phyloP scores from a whole-genome alignment of 2,113 vertebrate genomes.

The Chloropsis cyanopogon region DNA sequence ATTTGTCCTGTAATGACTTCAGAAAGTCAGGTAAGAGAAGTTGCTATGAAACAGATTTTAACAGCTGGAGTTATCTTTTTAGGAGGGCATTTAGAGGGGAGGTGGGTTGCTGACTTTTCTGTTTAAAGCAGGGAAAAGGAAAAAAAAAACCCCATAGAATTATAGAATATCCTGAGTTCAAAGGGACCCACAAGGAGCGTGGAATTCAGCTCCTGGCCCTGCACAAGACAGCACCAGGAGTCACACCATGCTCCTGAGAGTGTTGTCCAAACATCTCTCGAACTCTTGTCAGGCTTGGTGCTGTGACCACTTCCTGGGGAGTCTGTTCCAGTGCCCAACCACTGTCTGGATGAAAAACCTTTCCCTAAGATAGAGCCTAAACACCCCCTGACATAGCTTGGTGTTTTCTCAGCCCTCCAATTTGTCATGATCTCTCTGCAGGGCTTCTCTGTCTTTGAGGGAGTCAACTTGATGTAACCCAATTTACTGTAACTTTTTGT shows the following conservation, averaged over 20 bases:
- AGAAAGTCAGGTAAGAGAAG: not conserved
- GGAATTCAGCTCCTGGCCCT: not conserved
- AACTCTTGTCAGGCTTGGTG: not conserved
- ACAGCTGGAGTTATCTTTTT: not conserved
- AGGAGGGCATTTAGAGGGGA: not conserved
- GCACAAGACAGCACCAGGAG: not conserved
- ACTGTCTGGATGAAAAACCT: not conserved
- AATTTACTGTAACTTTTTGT: not conserved
- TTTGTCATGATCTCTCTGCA: not conserved
- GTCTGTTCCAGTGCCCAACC: rapidly evolving
- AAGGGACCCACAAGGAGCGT: not conserved
- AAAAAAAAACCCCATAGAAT: not conserved
- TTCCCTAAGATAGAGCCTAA: not conserved
- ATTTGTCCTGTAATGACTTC: not conserved
- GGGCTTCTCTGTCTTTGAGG: not conserved
- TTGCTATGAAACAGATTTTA: not conserved
- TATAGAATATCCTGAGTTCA: not conserved
- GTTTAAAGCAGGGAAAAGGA: not conserved
- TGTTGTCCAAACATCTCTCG: not conserved
- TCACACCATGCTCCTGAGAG: not conserved
- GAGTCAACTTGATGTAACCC: not conserved
- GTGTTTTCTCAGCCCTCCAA: not conserved
- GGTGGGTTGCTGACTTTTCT: not conserved
- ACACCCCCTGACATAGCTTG: not conserved
- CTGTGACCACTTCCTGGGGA: not conserved